These are phyloP conservation scores for Scotopteryx bipunctaria DNA, from an alignment of 2,888 invertebrate genomes.

Conservation along the genomic window DNA sequence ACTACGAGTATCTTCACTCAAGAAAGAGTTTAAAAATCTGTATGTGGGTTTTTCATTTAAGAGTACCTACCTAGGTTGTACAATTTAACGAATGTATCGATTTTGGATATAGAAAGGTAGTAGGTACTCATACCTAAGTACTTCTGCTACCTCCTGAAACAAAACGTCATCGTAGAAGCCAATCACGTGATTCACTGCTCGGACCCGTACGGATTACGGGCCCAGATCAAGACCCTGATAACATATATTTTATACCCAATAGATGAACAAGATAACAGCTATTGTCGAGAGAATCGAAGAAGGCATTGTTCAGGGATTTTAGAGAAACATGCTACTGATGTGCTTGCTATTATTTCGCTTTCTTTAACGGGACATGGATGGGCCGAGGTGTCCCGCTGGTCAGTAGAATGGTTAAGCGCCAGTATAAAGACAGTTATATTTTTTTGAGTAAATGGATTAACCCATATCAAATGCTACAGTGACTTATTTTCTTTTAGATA, in stretches of 20 bases:
- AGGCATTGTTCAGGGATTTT: conserved; percentile 7
- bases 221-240: conserved; percentile 54
- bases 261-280: conserved; percentile 63
- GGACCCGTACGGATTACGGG: conserved; percentile 55
- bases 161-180: conserved; percentile 59
- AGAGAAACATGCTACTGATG: conserved; percentile 37
- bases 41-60: no score
- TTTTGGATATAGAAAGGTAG: no score
- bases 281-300: conserved; percentile 46
- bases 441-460: conserved; percentile 10
- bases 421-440: conserved; percentile 12
- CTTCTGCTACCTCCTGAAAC: no score
- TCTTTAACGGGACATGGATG: conserved; percentile 56
- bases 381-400: conserved; percentile 31
- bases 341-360: conserved; percentile 50
- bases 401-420: conserved; percentile 27
- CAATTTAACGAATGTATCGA: no score
- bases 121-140: no score
- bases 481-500: background rate
- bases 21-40: no score
- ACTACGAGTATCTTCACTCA: no score
- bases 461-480: conserved; percentile 3
- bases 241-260: conserved; percentile 57
- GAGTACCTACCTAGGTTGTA: no score
- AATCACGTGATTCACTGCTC: conserved; percentile 71